Percentiles rank a stretch among this genome's conserved stretches.
Conservation (phyloP, 2,888 invertebrate genomes). For the Allophyes oxyacanthae region DNA sequence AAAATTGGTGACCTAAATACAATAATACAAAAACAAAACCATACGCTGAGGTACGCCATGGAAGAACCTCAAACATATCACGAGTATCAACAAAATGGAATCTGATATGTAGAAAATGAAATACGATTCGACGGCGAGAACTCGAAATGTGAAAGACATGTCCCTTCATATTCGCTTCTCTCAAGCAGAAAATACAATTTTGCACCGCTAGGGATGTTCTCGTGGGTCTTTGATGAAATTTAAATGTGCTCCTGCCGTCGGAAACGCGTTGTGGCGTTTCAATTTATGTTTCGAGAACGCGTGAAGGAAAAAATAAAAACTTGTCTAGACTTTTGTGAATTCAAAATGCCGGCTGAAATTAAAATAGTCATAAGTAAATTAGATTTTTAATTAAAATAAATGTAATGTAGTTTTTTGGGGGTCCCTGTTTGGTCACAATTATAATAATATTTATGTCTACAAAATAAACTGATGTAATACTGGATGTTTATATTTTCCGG, state of each 20-base stretch:
- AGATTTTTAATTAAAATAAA: conserved; percentile 13
- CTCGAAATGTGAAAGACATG: conserved; percentile 56
- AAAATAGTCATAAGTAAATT: not conserved
- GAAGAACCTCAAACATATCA: conserved; percentile 31
- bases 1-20: too few relatives aligned
- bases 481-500: too few relatives aligned
- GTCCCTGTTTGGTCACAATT: not conserved
- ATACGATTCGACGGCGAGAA: conserved; percentile 49
- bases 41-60: not conserved
- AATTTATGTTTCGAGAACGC: conserved; percentile 66
- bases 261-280: conserved; percentile 70
- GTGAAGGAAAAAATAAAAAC: conserved; percentile 28
- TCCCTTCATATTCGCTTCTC: conserved; percentile 64
- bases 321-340: conserved; percentile 30
- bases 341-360: conserved; percentile 12
- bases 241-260: conserved; percentile 65
- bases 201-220: conserved; percentile 61
- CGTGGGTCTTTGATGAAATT: conserved; percentile 73
- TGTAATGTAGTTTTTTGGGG: not conserved
- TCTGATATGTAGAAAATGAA: conserved; percentile 59
- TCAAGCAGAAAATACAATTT: conserved; percentile 75
- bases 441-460: too few relatives aligned
- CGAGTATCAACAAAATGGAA: conserved; percentile 47
- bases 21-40: too few relatives aligned
- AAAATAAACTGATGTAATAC: too few relatives aligned